Percentiles rank a stretch among this genome's conserved stretches.
phyloP scores from a whole-genome alignment of 2,888 invertebrate genomes.

The Unio delphinus region DNA sequence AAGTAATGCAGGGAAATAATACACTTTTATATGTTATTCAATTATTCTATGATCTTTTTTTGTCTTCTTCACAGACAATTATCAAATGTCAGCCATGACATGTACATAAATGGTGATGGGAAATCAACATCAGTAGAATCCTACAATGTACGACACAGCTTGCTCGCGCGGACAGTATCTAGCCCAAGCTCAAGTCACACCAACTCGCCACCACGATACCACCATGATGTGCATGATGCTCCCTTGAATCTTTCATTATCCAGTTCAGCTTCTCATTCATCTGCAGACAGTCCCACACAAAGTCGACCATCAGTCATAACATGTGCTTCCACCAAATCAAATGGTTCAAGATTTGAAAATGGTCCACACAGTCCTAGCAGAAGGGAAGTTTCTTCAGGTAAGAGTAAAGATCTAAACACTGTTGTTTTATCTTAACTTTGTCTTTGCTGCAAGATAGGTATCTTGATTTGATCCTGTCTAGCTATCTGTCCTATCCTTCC shows the following conservation, averaged over 20 bases:
- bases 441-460: no score
- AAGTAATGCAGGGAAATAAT: no score
- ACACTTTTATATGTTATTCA: no score
- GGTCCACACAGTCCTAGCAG: constrained; percentile 36
- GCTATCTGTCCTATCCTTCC: no score
- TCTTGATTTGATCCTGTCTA: no score
- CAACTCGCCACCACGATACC: constrained; percentile 25
- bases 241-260: constrained; percentile 58
- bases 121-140: constrained; percentile 22
- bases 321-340: constrained; percentile 33
- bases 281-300: constrained; percentile 34
- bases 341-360: constrained; percentile 26
- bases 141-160: constrained; percentile 19
- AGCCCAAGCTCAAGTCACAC: constrained; percentile 21
- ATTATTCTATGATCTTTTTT: not conserved
- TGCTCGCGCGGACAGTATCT: constrained; percentile 15
- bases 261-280: constrained; percentile 18
- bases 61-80: constrained; percentile 14
- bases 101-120: constrained; percentile 35
- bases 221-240: constrained; percentile 36
- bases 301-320: constrained; percentile 58
- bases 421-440: no score
- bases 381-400: constrained; percentile 28
- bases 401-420: not conserved
- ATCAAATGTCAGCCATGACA: constrained; percentile 24